These are phyloP conservation scores for Palythoa grandis DNA, from an alignment of 92 coral and sea anemone genomes.

Conservation along the genomic window DNA sequence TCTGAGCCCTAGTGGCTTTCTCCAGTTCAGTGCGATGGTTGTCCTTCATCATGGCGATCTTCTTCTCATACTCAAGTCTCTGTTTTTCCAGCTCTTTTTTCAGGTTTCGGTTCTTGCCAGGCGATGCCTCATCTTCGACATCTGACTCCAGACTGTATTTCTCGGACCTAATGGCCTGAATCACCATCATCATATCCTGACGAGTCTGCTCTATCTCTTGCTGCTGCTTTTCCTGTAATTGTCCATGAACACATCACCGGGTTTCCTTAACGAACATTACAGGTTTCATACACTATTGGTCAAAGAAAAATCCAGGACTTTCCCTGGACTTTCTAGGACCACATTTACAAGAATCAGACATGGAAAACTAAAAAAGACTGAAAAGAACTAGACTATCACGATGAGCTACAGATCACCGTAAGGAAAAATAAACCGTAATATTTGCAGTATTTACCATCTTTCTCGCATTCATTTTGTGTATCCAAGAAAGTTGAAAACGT, in stretches of 20 bases:
- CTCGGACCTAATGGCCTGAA: conserved; percentile 94
- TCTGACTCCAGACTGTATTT: conserved; percentile 81
- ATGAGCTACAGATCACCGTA: too few relatives aligned
- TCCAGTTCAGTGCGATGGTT: conserved; percentile 69
- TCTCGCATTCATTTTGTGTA: too few relatives aligned
- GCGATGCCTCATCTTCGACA: conserved; percentile 55
- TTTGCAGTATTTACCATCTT: too few relatives aligned
- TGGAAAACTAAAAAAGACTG: too few relatives aligned
- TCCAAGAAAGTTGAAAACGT: too few relatives aligned
- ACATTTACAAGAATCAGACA: too few relatives aligned
- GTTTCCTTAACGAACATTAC: background rate
- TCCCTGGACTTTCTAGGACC: background rate
- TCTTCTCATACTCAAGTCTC: conserved; percentile 77
- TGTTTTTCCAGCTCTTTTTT: conserved; percentile 74
- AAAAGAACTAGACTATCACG: too few relatives aligned
- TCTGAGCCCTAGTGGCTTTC: conserved; percentile 36
- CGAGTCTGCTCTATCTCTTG: conserved; percentile 94
- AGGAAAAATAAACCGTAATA: too few relatives aligned
- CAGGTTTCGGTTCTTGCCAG: conserved; percentile 54
- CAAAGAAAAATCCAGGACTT: background rate
- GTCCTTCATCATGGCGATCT: conserved; percentile 70
- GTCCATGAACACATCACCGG: background rate
- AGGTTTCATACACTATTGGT: too few relatives aligned
- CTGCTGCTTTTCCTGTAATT: conserved; percentile 84
- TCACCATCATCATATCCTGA: conserved; percentile 97